Percentiles rank a stretch among this genome's conserved stretches.
Evolutionary conservation across 2,888 invertebrate species (phyloP).

Genomic region (Tricholauxania praeusta): DNA sequence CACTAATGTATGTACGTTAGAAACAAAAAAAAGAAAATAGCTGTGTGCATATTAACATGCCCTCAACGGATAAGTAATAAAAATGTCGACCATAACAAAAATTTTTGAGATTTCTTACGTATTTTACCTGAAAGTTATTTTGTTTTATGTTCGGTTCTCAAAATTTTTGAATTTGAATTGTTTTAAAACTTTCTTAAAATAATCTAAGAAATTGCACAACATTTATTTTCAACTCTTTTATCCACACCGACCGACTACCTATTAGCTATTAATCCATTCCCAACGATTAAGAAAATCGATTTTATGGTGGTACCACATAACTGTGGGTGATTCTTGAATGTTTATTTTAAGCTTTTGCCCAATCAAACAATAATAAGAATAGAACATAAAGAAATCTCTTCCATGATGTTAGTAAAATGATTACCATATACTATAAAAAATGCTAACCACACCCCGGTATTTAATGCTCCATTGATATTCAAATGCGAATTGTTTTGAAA

Average conservation of each 20-base stretch:
- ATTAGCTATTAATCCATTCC: not conserved
- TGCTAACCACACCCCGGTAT: slow-evolving; percentile 1
- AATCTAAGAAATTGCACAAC: too few species aligned
- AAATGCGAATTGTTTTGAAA: slow-evolving; percentile 6
- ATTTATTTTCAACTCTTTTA: not conserved
- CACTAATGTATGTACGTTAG: not conserved
- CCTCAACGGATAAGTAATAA: not conserved
- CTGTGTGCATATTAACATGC: not conserved
- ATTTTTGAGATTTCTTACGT: not conserved
- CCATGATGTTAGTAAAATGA: not conserved
- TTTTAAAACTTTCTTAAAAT: too few species aligned
- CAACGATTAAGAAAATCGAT: not conserved
- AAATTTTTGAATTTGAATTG: not conserved
- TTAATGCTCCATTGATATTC: slow-evolving; percentile 16
- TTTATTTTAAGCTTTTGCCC: too few species aligned
- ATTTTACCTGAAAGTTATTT: not conserved
- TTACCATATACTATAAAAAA: not conserved
- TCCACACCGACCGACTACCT: not conserved
- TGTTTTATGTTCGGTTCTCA: not conserved
- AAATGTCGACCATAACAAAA: not conserved
- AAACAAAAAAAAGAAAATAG: not conserved
- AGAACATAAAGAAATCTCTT: not conserved
- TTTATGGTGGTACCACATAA: not conserved
- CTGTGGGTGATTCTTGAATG: not conserved
- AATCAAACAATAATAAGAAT: not conserved